These are phyloP conservation scores for Leptinotarsa undecemlineata DNA, from an alignment of 1,140 invertebrate species.

Conservation along the genomic window DNA sequence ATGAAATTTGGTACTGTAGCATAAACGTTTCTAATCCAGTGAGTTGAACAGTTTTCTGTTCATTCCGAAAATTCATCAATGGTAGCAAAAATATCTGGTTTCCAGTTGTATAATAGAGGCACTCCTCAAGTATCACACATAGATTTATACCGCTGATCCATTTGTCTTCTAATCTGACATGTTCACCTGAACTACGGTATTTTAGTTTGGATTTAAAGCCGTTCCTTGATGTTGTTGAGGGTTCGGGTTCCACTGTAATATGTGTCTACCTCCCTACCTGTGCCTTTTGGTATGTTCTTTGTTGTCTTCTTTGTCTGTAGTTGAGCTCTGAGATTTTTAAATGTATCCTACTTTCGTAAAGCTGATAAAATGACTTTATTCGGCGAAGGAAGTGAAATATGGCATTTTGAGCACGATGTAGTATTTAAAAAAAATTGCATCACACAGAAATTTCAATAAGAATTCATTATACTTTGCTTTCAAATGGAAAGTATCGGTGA, in stretches of 20 bases:
- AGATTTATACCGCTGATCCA: slow-evolving; percentile 20
- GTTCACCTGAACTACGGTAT: slow-evolving; percentile 14
- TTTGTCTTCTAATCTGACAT: slow-evolving; percentile 28
- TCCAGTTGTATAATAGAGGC: slow-evolving; percentile 14
- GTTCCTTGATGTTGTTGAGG: not conserved
- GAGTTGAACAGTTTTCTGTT: not conserved
- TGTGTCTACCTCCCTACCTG: not conserved
- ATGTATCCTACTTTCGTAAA: too few species aligned
- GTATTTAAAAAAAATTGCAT: too few species aligned
- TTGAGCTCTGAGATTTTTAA: too few species aligned
- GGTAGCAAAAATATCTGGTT: slow-evolving; percentile 5
- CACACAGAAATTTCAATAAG: too few species aligned
- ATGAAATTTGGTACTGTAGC: too few species aligned
- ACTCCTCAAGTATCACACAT: slow-evolving; percentile 20
- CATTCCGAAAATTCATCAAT: not conserved
- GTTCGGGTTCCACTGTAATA: not conserved
- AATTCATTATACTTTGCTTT: too few species aligned
- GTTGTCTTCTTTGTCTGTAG: too few species aligned
- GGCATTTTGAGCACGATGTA: too few species aligned
- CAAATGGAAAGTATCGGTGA: too few species aligned
- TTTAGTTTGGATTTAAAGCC: slow-evolving; percentile 19
- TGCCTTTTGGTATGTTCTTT: not conserved
- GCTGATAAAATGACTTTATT: too few species aligned
- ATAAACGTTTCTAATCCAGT: too few species aligned
- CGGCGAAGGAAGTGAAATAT: too few species aligned